Evolutionary conservation across 2,888 invertebrate species (phyloP).

Genomic region (Campaea margaritaria): DNA sequence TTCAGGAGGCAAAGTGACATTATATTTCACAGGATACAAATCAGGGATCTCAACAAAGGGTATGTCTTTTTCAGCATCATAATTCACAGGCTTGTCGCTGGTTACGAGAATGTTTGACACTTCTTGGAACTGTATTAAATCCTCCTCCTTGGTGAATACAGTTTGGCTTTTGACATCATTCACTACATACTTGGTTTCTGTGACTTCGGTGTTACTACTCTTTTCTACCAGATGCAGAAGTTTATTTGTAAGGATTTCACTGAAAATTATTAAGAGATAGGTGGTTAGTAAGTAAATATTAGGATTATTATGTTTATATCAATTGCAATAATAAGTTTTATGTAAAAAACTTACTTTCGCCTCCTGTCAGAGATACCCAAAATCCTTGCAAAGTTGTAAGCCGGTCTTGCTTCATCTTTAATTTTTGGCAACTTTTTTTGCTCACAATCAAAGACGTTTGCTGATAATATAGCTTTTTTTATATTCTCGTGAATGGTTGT

Average conservation of each 20-base stretch:
- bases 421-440: slow-evolving; percentile 91
- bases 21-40: slow-evolving; percentile 90
- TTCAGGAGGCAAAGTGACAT: slow-evolving; percentile 86
- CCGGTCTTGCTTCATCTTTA: slow-evolving; percentile 89
- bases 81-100: slow-evolving; percentile 86
- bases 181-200: slow-evolving; percentile 83
- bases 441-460: slow-evolving; percentile 91
- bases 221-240: slow-evolving; percentile 89
- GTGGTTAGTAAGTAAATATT: no score
- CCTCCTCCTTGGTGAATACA: slow-evolving; percentile 85
- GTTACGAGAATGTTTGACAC: slow-evolving; percentile 88
- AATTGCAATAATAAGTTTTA: background rate
- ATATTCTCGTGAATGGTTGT: slow-evolving; percentile 85
- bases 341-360: slow-evolving; percentile 86
- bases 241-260: slow-evolving; percentile 87
- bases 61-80: slow-evolving; percentile 79
- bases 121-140: slow-evolving; percentile 87
- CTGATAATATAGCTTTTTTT: slow-evolving; percentile 86
- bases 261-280: slow-evolving; percentile 66
- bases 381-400: slow-evolving; percentile 88
- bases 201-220: slow-evolving; percentile 81
- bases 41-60: slow-evolving; percentile 87
- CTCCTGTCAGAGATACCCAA: slow-evolving; percentile 90
- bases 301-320: no score
- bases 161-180: slow-evolving; percentile 86